Conservation (phyloP, 2,888 invertebrate genomes). For the Stegana nigrithorax region DNA sequence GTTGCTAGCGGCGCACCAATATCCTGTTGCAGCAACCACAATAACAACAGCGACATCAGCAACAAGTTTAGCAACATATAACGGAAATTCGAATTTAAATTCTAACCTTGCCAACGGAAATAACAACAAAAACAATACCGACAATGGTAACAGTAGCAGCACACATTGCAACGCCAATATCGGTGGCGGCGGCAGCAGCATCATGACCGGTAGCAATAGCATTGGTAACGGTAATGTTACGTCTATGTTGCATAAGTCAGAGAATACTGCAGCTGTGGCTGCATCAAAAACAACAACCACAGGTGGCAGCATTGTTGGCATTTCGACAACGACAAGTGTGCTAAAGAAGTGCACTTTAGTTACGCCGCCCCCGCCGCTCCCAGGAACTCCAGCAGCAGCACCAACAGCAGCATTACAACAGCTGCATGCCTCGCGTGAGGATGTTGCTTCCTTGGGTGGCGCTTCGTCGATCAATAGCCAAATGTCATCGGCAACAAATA, state of each 20-base stretch:
- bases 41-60: constrained; percentile 32
- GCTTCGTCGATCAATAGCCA: constrained; percentile 65
- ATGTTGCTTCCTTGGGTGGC: constrained; percentile 62
- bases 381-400: too few relatives aligned
- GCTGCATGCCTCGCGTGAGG: constrained; percentile 61
- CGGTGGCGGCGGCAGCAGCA: constrained; percentile 28
- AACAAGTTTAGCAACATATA: constrained; percentile 63
- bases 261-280: background rate
- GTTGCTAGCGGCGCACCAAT: constrained; percentile 42
- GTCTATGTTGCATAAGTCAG: background rate
- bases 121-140: constrained; percentile 43
- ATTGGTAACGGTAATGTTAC: constrained; percentile 21
- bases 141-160: constrained; percentile 46
- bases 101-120: constrained; percentile 57
- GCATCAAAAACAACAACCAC: background rate
- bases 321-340: background rate
- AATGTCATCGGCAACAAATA: constrained; percentile 37
- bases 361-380: too few relatives aligned
- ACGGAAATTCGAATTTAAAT: constrained; percentile 65
- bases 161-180: constrained; percentile 15
- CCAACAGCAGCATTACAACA: constrained; percentile 19
- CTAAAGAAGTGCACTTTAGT: too few relatives aligned
- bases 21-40: constrained; percentile 25
- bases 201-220: constrained; percentile 29
- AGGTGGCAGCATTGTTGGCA: constrained; percentile 10